These are phyloP conservation scores for Hyperoodon ampullatus DNA, from an alignment of 2,113 vertebrate genomes.

Conservation along the genomic window DNA sequence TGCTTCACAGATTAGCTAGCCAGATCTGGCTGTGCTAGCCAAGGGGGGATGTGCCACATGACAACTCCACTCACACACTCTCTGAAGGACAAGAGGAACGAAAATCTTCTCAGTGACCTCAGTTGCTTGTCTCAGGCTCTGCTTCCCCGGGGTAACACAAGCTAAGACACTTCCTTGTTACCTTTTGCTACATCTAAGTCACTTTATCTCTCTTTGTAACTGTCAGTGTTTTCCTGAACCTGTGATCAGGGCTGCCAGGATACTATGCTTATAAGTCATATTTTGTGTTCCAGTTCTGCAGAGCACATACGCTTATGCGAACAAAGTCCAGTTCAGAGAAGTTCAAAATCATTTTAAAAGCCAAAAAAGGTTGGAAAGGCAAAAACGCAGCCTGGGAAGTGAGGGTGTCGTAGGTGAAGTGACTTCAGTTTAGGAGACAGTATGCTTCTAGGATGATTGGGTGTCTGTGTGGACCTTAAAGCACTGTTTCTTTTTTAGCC, in stretches of 20 bases:
- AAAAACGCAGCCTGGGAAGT: not conserved
- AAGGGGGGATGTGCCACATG: accelerated
- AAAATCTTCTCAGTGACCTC: not conserved
- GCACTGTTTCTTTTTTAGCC: not conserved
- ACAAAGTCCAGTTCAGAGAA: not conserved
- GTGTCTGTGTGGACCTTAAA: not conserved
- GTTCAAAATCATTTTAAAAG: not conserved
- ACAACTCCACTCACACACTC: too few species aligned
- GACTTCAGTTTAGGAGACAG: not conserved
- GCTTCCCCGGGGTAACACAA: not conserved
- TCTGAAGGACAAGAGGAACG: not conserved
- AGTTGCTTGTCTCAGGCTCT: not conserved
- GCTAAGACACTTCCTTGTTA: not conserved
- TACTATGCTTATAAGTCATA: not conserved
- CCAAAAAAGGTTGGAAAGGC: not conserved
- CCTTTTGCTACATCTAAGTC: not conserved
- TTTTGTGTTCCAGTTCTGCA: not conserved
- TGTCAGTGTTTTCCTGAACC: not conserved
- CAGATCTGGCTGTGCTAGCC: not conserved
- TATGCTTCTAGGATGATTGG: not conserved
- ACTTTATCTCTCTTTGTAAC: not conserved
- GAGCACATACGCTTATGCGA: not conserved
- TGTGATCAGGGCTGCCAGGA: not conserved
- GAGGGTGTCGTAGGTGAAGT: not conserved
- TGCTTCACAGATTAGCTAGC: not conserved